Base-by-base conservation (phyloP, 2,113 vertebrate species). In the Austrofundulus limnaeus region DNA sequence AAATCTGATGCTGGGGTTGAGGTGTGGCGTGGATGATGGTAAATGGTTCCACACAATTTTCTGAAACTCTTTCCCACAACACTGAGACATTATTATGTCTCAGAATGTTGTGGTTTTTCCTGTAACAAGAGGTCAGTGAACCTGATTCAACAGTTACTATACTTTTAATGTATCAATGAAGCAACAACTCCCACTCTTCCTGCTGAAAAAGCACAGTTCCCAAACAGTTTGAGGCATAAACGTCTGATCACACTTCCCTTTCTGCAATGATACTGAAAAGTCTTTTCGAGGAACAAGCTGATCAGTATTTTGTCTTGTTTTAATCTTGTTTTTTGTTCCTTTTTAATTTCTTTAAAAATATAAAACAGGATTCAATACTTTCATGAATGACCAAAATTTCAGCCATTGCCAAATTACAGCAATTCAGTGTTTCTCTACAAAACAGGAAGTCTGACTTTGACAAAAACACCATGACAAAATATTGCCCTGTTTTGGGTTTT, bases 21-120 rank as follows among this genome's bases (percentile, higher is more conserved):
- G 67, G 54, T 39, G 55, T 63, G 71, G 48, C 61, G 61, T 37
- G 67, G 63, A 61, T 69, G 24, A 25, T 1, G 10, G 54, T 66
- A 70, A 84, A 69, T 78, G 17, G 37, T 28, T 28, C 2, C 31
- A 10, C 63, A 64, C 9, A 2, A 42, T 11, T 39, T 60, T 12
- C 38, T 16, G 19, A 63, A 66, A 47, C 31, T 8, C n/a, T n/a
- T n/a, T n/a, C n/a, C n/a, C n/a, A n/a, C n/a, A n/a, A n/a, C n/a
- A n/a, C n/a, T n/a, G n/a, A n/a, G n/a, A n/a, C n/a, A n/a, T n/a
- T n/a, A n/a, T n/a, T n/a, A 37, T 48, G 5, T 47, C 13, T 62
- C 11, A 51, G 8, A 16, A 2, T 34, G 17, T 48, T 24, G 34
- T 41, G 25, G n/a, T 9, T 8, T 13, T 70, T 70, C 11, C 46